Evolutionary conservation across 2,113 vertebrate species (phyloP).

Genomic region (Neomonachus schauinslandi): DNA sequence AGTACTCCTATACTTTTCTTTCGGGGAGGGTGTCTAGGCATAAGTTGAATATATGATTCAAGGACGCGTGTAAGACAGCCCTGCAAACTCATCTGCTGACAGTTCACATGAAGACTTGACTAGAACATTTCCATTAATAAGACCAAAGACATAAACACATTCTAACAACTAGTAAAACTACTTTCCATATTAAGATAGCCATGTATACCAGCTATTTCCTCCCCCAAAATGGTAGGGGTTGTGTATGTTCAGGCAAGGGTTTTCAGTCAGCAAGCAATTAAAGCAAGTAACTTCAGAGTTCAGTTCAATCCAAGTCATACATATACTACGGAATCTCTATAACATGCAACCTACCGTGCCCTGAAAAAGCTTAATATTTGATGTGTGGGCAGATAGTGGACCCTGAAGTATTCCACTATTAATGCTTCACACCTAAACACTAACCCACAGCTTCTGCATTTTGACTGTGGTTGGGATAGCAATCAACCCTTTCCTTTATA

Average conservation of each 20-base stretch:
- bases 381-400: background rate
- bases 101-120: background rate
- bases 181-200: background rate
- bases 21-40: background rate
- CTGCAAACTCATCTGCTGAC: background rate
- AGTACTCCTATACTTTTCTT: background rate
- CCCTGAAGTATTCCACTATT: background rate
- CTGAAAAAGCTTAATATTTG: conserved; percentile 19
- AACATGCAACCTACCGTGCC: background rate
- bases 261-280: conserved; percentile 3
- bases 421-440: background rate
- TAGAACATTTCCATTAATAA: background rate
- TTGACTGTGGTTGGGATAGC: background rate
- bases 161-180: background rate
- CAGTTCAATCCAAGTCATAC: background rate
- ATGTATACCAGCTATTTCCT: background rate
- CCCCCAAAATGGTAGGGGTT: background rate
- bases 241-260: background rate
- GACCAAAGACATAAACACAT: background rate
- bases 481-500: background rate
- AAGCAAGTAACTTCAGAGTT: background rate
- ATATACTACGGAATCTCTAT: background rate
- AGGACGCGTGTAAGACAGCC: background rate
- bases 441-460: background rate
- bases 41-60: background rate